Evolutionary conservation across 2,797 vertebrate species (phyloP).

Genomic region (Intellagama lesueurii): DNA sequence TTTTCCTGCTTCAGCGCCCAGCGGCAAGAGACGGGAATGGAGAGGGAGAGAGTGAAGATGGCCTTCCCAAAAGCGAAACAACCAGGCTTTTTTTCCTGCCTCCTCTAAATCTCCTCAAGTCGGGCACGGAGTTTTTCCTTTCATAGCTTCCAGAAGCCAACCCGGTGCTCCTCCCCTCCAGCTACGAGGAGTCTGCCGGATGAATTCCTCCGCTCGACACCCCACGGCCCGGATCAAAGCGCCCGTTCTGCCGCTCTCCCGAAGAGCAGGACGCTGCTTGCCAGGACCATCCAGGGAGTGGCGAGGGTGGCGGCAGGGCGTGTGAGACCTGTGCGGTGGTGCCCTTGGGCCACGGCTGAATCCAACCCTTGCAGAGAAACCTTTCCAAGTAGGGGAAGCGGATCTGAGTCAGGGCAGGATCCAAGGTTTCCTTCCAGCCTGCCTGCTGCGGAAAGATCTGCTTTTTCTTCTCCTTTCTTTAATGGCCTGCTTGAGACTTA

Average conservation of each 20-base stretch:
- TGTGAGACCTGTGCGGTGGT: constrained; percentile 43
- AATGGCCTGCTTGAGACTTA: not conserved
- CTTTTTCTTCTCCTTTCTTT: not conserved
- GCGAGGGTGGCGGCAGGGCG: constrained; percentile 17
- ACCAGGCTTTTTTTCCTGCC: no score
- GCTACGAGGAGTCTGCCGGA: not conserved
- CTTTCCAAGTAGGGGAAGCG: no score
- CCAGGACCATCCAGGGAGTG: constrained; percentile 62
- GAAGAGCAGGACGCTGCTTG: constrained; percentile 22
- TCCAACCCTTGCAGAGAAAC: constrained; percentile 53
- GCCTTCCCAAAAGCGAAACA: no score
- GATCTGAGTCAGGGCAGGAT: constrained; percentile 47
- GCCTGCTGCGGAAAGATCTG: constrained; percentile 56
- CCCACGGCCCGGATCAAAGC: no score
- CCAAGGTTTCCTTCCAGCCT: constrained; percentile 52
- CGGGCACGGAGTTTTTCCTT: no score
- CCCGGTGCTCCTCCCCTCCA: not conserved
- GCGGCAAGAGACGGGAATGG: no score
- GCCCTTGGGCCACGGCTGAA: constrained; percentile 69
- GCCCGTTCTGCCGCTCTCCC: no score
- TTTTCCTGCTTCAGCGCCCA: not conserved
- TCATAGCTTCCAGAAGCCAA: not conserved
- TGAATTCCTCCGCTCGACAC: constrained; percentile 40
- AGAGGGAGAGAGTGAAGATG: no score
- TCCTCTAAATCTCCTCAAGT: no score